Conservation (phyloP, 2,797 vertebrate species). For the Betta splendens region DNA sequence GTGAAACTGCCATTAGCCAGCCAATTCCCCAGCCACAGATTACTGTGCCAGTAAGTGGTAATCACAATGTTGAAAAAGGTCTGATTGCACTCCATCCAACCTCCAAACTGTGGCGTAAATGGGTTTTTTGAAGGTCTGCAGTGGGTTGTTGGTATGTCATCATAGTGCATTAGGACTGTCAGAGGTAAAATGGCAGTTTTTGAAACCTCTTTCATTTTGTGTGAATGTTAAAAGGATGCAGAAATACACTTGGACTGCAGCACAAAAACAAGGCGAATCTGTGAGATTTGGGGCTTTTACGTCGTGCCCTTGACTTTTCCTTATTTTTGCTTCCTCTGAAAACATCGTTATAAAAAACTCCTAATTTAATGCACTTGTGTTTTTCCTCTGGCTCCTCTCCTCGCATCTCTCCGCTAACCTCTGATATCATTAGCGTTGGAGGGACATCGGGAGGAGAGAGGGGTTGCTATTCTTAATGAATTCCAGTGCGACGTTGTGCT, state of each 20-base stretch:
- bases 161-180: constrained; percentile 78
- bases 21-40: constrained; percentile 76
- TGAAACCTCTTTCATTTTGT: constrained; percentile 63
- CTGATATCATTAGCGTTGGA: constrained; percentile 92
- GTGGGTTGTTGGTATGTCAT: constrained; percentile 72
- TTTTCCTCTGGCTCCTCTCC: constrained; percentile 36
- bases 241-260: constrained; percentile 60
- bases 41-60: constrained; percentile 72
- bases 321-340: constrained; percentile 8
- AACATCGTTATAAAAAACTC: constrained; percentile 44
- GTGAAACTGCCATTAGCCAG: constrained; percentile 74
- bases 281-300: constrained; percentile 27
- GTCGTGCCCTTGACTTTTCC: neutral
- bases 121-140: constrained; percentile 69
- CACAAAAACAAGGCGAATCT: constrained; percentile 43
- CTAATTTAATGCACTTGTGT: constrained; percentile 27
- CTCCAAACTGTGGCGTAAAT: constrained; percentile 75
- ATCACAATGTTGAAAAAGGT: constrained; percentile 77
- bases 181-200: constrained; percentile 67
- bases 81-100: constrained; percentile 77
- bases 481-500: constrained; percentile 88
- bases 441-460: constrained; percentile 80
- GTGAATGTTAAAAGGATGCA: constrained; percentile 74
- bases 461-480: constrained; percentile 89
- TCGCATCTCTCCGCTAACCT: constrained; percentile 80